Conservation (phyloP, 2,888 invertebrate genomes). For the Quadroppia sp. region DNA sequence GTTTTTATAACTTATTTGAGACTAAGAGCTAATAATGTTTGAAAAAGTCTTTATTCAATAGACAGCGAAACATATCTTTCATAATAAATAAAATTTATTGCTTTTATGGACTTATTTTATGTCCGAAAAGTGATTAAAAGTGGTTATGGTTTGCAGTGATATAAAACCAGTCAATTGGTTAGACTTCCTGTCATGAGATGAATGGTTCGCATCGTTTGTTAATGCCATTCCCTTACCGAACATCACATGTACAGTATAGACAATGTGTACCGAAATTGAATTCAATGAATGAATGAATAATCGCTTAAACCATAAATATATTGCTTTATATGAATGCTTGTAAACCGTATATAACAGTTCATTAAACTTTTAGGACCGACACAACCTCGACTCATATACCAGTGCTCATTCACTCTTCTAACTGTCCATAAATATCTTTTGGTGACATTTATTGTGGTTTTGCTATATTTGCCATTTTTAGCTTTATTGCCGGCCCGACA, state of each 20-base stretch:
- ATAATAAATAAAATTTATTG: background rate
- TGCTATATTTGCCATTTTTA: background rate
- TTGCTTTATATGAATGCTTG: background rate
- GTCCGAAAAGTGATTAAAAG: constrained; percentile 14
- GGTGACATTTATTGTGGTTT: constrained; percentile 27
- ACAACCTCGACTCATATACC: background rate
- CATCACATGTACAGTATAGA: too few species aligned
- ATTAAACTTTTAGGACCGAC: background rate
- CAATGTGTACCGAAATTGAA: too few species aligned
- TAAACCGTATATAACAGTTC: constrained; percentile 25
- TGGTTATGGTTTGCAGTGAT: constrained; percentile 25
- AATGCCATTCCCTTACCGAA: background rate
- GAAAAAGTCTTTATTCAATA: background rate
- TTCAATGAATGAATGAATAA: background rate
- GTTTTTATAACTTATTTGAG: background rate
- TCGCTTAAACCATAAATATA: background rate
- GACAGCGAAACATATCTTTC: background rate
- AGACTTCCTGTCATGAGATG: constrained; percentile 11
- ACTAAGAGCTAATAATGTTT: background rate
- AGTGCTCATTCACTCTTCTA: background rate
- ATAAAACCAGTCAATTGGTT: constrained; percentile 22
- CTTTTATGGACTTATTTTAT: constrained; percentile 14
- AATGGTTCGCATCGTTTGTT: background rate
- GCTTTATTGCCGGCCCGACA: constrained; percentile 1
- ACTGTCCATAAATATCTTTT: constrained; percentile 15